These are phyloP conservation scores for Pampusana beccarii DNA, from an alignment of 2,113 vertebrate species.

Conservation along the genomic window DNA sequence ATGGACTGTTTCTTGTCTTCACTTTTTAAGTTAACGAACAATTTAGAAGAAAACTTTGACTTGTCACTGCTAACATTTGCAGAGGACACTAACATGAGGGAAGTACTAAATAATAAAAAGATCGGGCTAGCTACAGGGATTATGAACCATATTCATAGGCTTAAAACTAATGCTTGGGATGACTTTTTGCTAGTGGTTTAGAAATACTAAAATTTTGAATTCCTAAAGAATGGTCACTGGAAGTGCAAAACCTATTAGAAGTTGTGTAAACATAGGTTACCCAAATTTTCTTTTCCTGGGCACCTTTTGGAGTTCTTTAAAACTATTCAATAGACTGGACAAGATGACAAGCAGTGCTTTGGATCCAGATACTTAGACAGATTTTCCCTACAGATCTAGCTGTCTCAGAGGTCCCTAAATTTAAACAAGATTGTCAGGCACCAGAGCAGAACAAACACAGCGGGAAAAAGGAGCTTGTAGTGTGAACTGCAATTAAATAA, in stretches of 20 bases:
- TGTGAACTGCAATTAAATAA: conserved; percentile 18
- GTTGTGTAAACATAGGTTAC: not conserved
- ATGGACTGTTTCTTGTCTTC: not conserved
- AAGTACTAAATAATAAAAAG: not conserved
- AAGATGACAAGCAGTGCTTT: not conserved
- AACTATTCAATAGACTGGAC: not conserved
- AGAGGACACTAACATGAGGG: not conserved
- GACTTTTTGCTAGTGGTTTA: not conserved
- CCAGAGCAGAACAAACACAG: conserved; percentile 29
- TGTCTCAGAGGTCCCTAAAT: not conserved
- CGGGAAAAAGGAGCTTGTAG: not conserved
- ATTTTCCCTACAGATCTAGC: not conserved
- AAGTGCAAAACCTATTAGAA: not conserved
- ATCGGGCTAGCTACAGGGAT: not conserved
- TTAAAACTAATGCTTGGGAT: not conserved
- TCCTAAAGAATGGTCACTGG: not conserved
- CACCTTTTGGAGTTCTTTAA: not conserved
- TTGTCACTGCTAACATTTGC: not conserved
- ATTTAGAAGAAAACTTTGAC: not conserved
- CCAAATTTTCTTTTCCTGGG: not conserved
- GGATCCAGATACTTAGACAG: not conserved
- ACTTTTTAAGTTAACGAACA: not conserved
- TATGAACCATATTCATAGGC: not conserved
- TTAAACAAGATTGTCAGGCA: not conserved
- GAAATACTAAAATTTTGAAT: not conserved